phyloP scores from a whole-genome alignment of 1,140 invertebrate species.

The Drosophila parabipectinata region DNA sequence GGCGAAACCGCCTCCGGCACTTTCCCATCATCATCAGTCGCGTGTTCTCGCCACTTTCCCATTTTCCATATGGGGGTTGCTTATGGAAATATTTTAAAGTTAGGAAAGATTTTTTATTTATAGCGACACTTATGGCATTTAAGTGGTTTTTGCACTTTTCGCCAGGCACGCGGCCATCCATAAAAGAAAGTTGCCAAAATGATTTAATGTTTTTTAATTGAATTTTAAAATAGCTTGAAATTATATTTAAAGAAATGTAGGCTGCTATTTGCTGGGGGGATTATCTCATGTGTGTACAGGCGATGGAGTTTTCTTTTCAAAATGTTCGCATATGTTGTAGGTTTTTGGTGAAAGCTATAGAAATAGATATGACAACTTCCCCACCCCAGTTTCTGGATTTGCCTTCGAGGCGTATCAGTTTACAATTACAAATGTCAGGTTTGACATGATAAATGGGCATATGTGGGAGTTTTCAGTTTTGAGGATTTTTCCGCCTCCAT shows the following conservation, averaged over 20 bases:
- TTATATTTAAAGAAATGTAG: conserved; percentile 28
- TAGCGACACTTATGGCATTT: conserved; percentile 68
- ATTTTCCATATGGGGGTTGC: conserved; percentile 48
- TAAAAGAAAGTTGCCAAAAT: conserved; percentile 43
- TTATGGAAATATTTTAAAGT: conserved; percentile 37
- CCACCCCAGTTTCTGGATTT: conserved; percentile 5
- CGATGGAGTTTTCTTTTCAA: conserved; percentile 20
- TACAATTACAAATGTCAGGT: conserved; percentile 81
- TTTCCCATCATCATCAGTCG: conserved; percentile 56
- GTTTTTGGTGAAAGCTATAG: conserved; percentile 38
- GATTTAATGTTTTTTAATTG: conserved; percentile 77
- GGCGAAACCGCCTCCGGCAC: conserved; percentile 42
- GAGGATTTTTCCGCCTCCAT: conserved; percentile 32
- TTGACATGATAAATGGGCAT: conserved; percentile 81
- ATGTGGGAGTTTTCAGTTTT: conserved; percentile 61
- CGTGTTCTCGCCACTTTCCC: conserved; percentile 18
- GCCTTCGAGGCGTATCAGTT: conserved; percentile 73
- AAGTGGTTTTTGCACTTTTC: conserved; percentile 80
- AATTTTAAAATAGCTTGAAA: conserved; percentile 71
- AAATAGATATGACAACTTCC: conserved; percentile 42
- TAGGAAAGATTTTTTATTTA: conserved; percentile 64
- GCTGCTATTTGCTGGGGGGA: conserved; percentile 11
- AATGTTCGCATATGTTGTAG: conserved; percentile 72
- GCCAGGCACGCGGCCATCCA: conserved; percentile 47
- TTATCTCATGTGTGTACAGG: conserved; percentile 29